phyloP scores from a whole-genome alignment of 2,888 invertebrate species.

The Lymantria dispar region DNA sequence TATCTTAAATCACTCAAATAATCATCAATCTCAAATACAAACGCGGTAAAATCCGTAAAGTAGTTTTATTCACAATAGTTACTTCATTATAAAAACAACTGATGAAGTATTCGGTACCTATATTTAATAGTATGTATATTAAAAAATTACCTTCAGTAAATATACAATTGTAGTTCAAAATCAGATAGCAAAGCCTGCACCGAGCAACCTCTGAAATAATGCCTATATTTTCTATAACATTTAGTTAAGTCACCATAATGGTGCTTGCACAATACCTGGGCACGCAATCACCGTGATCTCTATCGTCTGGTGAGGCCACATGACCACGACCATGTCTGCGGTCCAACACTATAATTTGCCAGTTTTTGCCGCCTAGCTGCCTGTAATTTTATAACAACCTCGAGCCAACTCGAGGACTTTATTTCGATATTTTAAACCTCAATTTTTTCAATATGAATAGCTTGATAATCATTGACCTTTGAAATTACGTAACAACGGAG shows the following conservation, averaged over 20 bases:
- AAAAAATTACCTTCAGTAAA: too few species aligned
- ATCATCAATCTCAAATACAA: too few species aligned
- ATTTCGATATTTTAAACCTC: constrained; percentile 57
- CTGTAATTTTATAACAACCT: constrained; percentile 70
- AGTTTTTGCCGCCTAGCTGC: constrained; percentile 73
- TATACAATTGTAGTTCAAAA: not conserved
- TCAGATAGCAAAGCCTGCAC: constrained; percentile 7
- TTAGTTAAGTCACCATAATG: constrained; percentile 54
- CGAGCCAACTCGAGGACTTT: constrained; percentile 61
- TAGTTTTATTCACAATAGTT: too few species aligned
- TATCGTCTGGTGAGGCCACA: constrained; percentile 48
- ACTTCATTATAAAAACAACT: too few species aligned
- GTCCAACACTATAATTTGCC: constrained; percentile 74
- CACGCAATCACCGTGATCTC: constrained; percentile 59
- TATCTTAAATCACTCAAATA: too few species aligned
- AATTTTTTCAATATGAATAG: constrained; percentile 43
- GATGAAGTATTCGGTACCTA: too few species aligned
- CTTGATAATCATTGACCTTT: constrained; percentile 47
- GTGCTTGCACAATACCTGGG: constrained; percentile 55
- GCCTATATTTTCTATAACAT: constrained; percentile 29
- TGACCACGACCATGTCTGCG: constrained; percentile 58
- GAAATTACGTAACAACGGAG: constrained; percentile 43
- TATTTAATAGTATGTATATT: too few species aligned
- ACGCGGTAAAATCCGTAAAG: too few species aligned
- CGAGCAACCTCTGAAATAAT: constrained; percentile 18